These are phyloP conservation scores for Microctenopoma lineatum DNA, from an alignment of 2,797 vertebrate genomes.

Conservation along the genomic window DNA sequence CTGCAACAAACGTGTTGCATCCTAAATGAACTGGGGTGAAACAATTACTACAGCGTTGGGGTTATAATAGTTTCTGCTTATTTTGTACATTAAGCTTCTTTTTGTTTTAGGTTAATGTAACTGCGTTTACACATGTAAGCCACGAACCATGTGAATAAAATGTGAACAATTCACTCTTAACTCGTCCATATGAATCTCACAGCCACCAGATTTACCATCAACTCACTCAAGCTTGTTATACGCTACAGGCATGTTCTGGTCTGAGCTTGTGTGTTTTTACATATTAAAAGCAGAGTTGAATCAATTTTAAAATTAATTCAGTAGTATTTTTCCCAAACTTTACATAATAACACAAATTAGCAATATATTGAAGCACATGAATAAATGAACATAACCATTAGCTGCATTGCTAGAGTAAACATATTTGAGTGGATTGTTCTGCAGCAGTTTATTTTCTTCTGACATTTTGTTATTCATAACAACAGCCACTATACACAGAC, in stretches of 20 bases:
- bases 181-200: neutral
- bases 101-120: neutral
- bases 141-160: neutral
- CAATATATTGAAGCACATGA: too few species aligned
- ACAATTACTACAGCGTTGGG: neutral
- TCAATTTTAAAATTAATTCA: too few species aligned
- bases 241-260: too few species aligned
- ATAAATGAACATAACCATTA: too few species aligned
- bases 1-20: neutral
- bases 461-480: neutral
- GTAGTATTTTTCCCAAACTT: too few species aligned
- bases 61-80: neutral
- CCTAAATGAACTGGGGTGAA: neutral
- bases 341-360: too few species aligned
- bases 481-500: neutral
- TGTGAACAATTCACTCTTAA: neutral
- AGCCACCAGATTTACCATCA: too few species aligned
- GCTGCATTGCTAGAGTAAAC: neutral
- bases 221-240: too few species aligned
- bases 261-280: too few species aligned
- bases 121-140: neutral
- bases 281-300: too few species aligned
- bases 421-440: neutral
- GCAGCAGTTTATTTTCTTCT: neutral
- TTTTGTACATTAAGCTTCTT: too few species aligned